Base-by-base conservation (phyloP, 2,797 vertebrate genomes). In the Arctocebus calabarensis region DNA sequence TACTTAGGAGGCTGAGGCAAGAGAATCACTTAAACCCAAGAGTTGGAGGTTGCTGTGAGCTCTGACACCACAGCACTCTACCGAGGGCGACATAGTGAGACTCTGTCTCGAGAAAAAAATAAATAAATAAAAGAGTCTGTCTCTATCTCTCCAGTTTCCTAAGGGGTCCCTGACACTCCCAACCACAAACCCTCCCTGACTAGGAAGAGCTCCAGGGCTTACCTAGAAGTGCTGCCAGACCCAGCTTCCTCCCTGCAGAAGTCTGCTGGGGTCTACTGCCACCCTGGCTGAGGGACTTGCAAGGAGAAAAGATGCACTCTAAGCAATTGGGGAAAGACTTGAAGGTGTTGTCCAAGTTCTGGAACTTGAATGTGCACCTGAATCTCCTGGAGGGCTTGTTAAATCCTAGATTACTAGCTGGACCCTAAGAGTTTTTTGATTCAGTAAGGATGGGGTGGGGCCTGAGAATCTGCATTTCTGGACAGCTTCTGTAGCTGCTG, bases 271-370 rank as follows among this genome's bases (percentile, higher is more conserved):
- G 79, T 81, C 71, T 45, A 66, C 40, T 34, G 66, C 16, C 10
- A 37, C 17, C 25, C 57, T 11, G 85, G 34, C 52, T 87, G 74
- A 90, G 40, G 34, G 45, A 73, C 45, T 45, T 22, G 62, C 40
- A 59, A 78, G 55, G 59, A 59, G 27, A 55, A 79, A 85, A 48
- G 90, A 81, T 40, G 73, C 64, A 4, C 55, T 84, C 32, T 57
- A 61, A 92, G 73, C 82, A 90, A 79, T 78, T 29, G 23, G 16
- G 16, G 25, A 93, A 61, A 93, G 61, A 82, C 17, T 84, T 70
- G 61, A 94, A 68, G 88, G 87, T 82, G 40, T 59, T 68, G 25
- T 74, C 85, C 52, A 55, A 86, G 8, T 92, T 84, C 77, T 94
- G 59, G 62, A 32, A 40, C 70, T 74, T 75, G 37, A 78, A 52